Percentiles rank a stretch among this genome's conserved stretches.
Evolutionary conservation across 2,113 vertebrate species (phyloP).

Genomic region (Oplegnathus fasciatus): DNA sequence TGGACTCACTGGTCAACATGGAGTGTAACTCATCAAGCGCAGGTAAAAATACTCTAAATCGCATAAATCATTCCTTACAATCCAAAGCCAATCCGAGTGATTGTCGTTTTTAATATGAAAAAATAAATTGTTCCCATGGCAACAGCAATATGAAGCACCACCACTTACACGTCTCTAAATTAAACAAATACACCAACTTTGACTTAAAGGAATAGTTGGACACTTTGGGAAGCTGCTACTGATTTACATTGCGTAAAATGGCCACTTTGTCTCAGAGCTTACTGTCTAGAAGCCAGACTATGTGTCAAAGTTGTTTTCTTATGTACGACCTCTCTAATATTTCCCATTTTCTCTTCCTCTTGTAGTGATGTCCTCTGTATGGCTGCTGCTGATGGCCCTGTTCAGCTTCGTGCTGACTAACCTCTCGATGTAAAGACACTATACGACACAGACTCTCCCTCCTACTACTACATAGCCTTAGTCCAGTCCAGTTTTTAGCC

Average conservation of each 20-base stretch:
- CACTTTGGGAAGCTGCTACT: neutral
- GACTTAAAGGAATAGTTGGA: neutral
- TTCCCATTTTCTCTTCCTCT: neutral
- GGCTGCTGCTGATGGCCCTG: constrained; percentile 66
- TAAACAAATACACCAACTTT: neutral
- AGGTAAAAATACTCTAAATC: constrained; percentile 83
- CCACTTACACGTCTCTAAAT: neutral
- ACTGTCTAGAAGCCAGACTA: too few species aligned
- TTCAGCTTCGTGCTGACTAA: constrained; percentile 63
- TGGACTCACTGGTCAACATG: constrained; percentile 87
- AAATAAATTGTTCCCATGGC: neutral
- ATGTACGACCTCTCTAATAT: neutral
- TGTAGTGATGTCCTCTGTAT: constrained; percentile 69
- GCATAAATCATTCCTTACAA: neutral
- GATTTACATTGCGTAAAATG: neutral
- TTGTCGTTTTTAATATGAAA: neutral
- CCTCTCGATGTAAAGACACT: constrained; percentile 56
- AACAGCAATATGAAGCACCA: neutral
- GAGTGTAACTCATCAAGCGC: constrained; percentile 82
- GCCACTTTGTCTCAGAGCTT: neutral
- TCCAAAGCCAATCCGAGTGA: neutral
- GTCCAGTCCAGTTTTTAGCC: too few species aligned
- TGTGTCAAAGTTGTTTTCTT: neutral
- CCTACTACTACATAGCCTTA: neutral
- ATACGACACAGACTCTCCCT: neutral